Evolutionary conservation across 37 sponge, comb jelly and placozoan species (phyloP).

Genomic region (Theonella swinhoei): DNA sequence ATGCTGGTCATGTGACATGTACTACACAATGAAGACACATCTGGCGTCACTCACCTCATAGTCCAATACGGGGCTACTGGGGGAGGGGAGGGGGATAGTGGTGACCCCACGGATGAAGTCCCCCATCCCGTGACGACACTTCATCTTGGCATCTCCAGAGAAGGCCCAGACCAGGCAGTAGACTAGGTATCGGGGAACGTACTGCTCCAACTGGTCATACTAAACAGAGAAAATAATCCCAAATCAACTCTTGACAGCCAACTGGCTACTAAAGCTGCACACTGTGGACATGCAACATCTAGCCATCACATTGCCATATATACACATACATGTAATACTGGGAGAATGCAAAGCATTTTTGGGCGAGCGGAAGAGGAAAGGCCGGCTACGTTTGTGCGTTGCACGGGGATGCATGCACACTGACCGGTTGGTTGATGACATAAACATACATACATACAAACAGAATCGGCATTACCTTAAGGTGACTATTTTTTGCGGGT

Average conservation of each 20-base stretch:
- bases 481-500: too few relatives aligned
- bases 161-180: constrained; percentile 91
- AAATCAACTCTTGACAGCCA: background rate
- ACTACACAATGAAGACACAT: background rate
- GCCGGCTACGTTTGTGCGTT: too few relatives aligned
- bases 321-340: too few relatives aligned
- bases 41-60: constrained; percentile 90
- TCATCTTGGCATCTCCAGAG: constrained; percentile 89
- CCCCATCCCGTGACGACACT: constrained; percentile 80
- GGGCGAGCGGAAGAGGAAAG: too few relatives aligned
- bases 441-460: too few relatives aligned
- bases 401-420: too few relatives aligned
- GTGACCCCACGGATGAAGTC: constrained; percentile 89
- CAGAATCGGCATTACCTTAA: too few relatives aligned
- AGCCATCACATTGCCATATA: too few relatives aligned
- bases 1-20: background rate
- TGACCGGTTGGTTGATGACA: too few relatives aligned
- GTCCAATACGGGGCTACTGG: constrained; percentile 82
- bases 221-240: background rate
- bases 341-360: too few relatives aligned
- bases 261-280: background rate
- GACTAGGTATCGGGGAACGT: constrained; percentile 85
- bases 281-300: too few relatives aligned
- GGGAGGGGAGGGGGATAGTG: constrained; percentile 93
- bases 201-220: constrained; percentile 85